These are phyloP conservation scores for Eolophus roseicapilla DNA, from an alignment of 2,113 vertebrate species.

Conservation along the genomic window DNA sequence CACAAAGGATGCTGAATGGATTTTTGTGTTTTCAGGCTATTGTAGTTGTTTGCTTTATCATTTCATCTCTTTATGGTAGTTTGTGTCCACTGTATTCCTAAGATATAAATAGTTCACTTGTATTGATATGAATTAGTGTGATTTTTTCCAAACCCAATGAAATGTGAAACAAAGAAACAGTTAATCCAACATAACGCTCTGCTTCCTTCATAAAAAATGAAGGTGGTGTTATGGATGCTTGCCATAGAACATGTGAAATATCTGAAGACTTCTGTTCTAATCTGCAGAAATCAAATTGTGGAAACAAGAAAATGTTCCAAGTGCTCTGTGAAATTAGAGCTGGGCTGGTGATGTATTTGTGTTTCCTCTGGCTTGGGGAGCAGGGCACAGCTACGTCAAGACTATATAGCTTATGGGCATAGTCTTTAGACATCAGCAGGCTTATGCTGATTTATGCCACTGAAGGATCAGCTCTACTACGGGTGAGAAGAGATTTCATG, in stretches of 20 bases:
- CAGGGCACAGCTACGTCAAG: background rate
- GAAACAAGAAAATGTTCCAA: background rate
- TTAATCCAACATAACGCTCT: background rate
- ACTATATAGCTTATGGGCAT: background rate
- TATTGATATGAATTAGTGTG: background rate
- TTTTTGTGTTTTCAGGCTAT: background rate
- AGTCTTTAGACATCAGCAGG: background rate
- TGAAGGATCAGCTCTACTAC: background rate
- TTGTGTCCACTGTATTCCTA: background rate
- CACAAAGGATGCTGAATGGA: background rate
- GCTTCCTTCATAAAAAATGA: background rate
- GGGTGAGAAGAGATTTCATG: background rate
- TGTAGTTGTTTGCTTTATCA: background rate
- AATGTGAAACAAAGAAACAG: background rate
- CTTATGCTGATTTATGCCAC: background rate
- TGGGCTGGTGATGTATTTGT: background rate
- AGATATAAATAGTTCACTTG: background rate
- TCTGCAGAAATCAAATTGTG: background rate
- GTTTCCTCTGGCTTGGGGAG: background rate
- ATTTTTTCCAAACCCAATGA: background rate
- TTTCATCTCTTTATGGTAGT: background rate
- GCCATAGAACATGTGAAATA: background rate
- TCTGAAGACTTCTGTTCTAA: background rate
- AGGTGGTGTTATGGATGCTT: background rate
- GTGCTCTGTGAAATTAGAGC: background rate